Base-by-base conservation (phyloP, 2,113 vertebrate genomes). In the Catagonus wagneri region DNA sequence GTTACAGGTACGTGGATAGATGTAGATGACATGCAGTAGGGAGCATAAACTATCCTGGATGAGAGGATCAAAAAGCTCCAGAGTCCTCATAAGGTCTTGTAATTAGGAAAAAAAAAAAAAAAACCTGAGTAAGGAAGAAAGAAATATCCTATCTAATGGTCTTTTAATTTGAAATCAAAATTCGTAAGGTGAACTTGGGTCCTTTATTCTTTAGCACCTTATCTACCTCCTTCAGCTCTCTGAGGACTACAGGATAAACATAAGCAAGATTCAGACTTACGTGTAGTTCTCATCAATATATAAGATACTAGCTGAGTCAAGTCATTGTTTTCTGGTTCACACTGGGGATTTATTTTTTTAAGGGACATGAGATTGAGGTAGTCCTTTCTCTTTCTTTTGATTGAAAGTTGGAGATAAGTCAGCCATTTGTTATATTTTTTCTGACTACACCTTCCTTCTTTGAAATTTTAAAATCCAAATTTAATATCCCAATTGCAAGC, bases 401-500 rank as follows among this genome's bases (percentile, higher is more conserved):
- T 50, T 34, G 15, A 72, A 96, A 78, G 34, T 10, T 27, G 15
- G 8, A 91, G 29, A 32, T 68, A 66, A 84, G 8, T n/a, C 50
- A 72, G 15, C 2, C 16, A 68, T 69, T 69, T 94, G 50, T 11
- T 83, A 27, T 36, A 19, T 80, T 94, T 93, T 81, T n/a, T 90
- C 12, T 39, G 14, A 5, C 10, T 39, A 74, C 1, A 5, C 0
- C 0, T 72, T 76, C 12, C 22, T 50, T 68, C 65, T 52, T 90
- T 23, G 16, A 85, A 50, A 10, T 90, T 69, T 71, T 83, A 39
- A 94, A 81, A 58, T 65, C 9, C 15, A 68, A 16, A 89, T 96
- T 90, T 84, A 94, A 84, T 63, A 56, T 61, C 1, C 16, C 2
- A 66, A 6, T 44, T 23, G 80, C 54, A 80, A 52, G 16, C n/a